These are phyloP conservation scores for Nesidiocoris tenuis DNA, from an alignment of 2,888 invertebrate genomes.

Conservation along the genomic window DNA sequence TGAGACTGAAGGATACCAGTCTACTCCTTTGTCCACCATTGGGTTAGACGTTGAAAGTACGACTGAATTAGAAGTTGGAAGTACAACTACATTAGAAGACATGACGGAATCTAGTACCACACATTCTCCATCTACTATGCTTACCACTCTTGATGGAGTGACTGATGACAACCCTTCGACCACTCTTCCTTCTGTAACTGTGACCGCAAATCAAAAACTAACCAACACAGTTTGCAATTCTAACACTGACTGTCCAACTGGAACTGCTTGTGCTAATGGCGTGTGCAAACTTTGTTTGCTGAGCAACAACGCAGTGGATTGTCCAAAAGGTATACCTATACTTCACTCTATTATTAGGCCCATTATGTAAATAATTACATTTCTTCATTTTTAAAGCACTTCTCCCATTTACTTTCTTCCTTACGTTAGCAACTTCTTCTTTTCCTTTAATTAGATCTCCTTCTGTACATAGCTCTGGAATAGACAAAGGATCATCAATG, in stretches of 20 bases:
- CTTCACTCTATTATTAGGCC: slow-evolving; percentile 14
- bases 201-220: slow-evolving; percentile 8
- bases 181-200: slow-evolving; percentile 15
- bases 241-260: slow-evolving; percentile 80
- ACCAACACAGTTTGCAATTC: slow-evolving; percentile 58
- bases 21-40: neutral
- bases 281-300: slow-evolving; percentile 73
- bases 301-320: slow-evolving; percentile 61
- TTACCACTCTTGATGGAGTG: neutral
- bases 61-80: neutral
- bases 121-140: neutral
- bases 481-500: slow-evolving; percentile 37
- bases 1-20: too few species aligned
- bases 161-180: slow-evolving; percentile 17
- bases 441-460: slow-evolving; percentile 17
- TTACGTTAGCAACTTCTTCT: neutral
- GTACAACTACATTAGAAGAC: neutral
- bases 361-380: slow-evolving; percentile 37
- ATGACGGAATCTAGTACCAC: neutral
- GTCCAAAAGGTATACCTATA: slow-evolving; percentile 62
- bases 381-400: slow-evolving; percentile 11
- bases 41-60: neutral
- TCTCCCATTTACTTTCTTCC: neutral
- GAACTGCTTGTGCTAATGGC: slow-evolving; percentile 80
- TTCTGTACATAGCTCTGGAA: slow-evolving; percentile 18